Evolutionary conservation across 2,888 invertebrate species (phyloP).

Genomic region (Synanthedon vespiformis): DNA sequence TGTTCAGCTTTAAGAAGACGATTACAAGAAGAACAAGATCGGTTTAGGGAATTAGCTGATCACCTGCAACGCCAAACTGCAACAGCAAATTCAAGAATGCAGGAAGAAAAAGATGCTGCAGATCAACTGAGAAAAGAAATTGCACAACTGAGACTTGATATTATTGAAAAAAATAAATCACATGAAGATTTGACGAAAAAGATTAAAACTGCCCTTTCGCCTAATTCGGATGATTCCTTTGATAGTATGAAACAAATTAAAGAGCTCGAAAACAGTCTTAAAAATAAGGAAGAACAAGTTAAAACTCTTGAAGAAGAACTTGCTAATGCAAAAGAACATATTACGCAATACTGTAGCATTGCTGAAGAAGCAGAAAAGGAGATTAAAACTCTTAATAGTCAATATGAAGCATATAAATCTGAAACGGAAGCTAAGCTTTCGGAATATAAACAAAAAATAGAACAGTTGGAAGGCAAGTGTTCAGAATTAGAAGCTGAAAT

Average conservation of each 20-base stretch:
- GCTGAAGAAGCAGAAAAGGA: slow-evolving; percentile 86
- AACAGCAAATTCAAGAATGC: slow-evolving; percentile 75
- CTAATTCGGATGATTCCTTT: slow-evolving; percentile 68
- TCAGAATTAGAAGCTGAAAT: slow-evolving; percentile 78
- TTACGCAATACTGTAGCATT: slow-evolving; percentile 87
- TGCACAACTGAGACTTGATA: slow-evolving; percentile 69
- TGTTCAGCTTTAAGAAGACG: slow-evolving; percentile 81
- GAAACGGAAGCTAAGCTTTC: slow-evolving; percentile 71
- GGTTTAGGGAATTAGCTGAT: slow-evolving; percentile 77
- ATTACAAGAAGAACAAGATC: slow-evolving; percentile 85
- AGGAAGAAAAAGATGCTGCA: slow-evolving; percentile 78
- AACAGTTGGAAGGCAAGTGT: slow-evolving; percentile 71
- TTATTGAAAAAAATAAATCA: slow-evolving; percentile 71
- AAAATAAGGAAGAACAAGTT: slow-evolving; percentile 74
- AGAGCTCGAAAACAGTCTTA: slow-evolving; percentile 76
- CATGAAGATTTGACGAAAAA: slow-evolving; percentile 79
- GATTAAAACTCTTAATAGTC: slow-evolving; percentile 73
- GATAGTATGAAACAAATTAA: slow-evolving; percentile 76
- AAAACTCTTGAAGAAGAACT: slow-evolving; percentile 79
- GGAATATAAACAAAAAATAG: slow-evolving; percentile 53
- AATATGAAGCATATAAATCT: slow-evolving; percentile 70
- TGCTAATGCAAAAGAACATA: slow-evolving; percentile 78
- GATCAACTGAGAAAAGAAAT: slow-evolving; percentile 74
- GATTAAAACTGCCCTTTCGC: slow-evolving; percentile 73
- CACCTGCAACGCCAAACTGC: slow-evolving; percentile 79